phyloP scores from a whole-genome alignment of 2,113 vertebrate species.

The Jaculus jaculus region DNA sequence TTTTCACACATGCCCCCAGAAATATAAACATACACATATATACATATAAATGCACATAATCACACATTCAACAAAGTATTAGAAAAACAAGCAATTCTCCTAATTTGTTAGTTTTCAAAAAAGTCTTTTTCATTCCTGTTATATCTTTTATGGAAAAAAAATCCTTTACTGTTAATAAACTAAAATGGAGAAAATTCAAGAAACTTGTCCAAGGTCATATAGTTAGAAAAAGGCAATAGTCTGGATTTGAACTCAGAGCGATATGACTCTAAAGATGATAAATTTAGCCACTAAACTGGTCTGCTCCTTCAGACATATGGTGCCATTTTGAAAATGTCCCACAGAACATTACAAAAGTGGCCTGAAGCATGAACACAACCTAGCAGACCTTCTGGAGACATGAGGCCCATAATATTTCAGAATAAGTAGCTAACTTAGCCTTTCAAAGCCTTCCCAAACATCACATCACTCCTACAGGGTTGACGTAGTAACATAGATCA shows the following conservation, averaged over 20 bases:
- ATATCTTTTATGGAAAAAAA: not conserved
- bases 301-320: not conserved
- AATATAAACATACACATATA: not conserved
- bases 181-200: not conserved
- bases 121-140: constrained; percentile 2
- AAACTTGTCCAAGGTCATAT: not conserved
- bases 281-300: not conserved
- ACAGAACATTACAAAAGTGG: constrained; percentile 4
- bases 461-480: not conserved
- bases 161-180: not conserved
- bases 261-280: constrained; percentile 15
- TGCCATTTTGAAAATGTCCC: not conserved
- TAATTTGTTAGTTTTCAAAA: not conserved
- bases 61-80: not conserved
- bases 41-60: not conserved
- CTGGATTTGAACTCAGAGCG: constrained; percentile 17
- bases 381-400: not conserved
- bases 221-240: not conserved
- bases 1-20: constrained; percentile 5
- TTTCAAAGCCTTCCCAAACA: constrained; percentile 32
- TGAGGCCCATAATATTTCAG: not conserved
- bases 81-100: constrained; percentile 37
- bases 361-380: not conserved
- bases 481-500: not conserved
- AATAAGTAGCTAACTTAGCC: constrained; percentile 39